phyloP scores from a whole-genome alignment of 2,888 invertebrate genomes.

The Baccha elongata region DNA sequence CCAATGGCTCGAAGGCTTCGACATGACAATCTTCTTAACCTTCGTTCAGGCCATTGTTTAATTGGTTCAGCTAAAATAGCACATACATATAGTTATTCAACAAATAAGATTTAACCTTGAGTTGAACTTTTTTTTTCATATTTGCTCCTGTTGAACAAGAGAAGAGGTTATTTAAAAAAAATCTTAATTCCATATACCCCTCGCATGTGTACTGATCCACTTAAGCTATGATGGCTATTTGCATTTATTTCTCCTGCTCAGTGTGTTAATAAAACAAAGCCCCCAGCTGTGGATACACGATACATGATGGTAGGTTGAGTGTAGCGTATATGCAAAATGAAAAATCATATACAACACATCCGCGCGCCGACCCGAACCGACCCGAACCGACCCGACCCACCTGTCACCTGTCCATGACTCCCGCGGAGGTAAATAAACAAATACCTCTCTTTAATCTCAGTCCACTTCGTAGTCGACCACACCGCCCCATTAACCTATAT shows the following conservation, averaged over 20 bases:
- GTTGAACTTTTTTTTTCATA: constrained; percentile 26
- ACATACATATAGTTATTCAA: constrained; percentile 52
- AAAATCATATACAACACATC: constrained; percentile 11
- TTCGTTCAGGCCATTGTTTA: constrained; percentile 42
- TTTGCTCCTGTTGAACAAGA: constrained; percentile 28
- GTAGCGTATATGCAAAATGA: constrained; percentile 18
- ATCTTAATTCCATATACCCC: constrained; percentile 20
- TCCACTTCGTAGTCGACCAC: constrained; percentile 35
- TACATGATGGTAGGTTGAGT: constrained; percentile 13
- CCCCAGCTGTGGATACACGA: constrained; percentile 20
- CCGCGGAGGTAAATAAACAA: constrained; percentile 65
- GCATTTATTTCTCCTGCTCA: constrained; percentile 45
- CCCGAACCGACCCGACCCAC: constrained; percentile 1
- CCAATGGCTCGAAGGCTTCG: constrained; percentile 35
- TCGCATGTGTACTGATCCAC: constrained; percentile 60
- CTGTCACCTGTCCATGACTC: constrained; percentile 53
- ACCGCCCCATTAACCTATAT: constrained; percentile 71
- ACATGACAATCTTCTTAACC: neutral
- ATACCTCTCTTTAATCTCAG: constrained; percentile 51
- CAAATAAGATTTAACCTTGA: constrained; percentile 66
- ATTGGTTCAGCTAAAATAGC: constrained; percentile 57
- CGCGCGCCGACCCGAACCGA: neutral
- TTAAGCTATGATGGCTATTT: constrained; percentile 63
- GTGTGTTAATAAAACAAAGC: constrained; percentile 48
- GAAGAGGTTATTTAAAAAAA: constrained; percentile 26